These are phyloP conservation scores for Meloidogyne floridensis DNA, from an alignment of 1,140 invertebrate genomes.

Conservation along the genomic window DNA sequence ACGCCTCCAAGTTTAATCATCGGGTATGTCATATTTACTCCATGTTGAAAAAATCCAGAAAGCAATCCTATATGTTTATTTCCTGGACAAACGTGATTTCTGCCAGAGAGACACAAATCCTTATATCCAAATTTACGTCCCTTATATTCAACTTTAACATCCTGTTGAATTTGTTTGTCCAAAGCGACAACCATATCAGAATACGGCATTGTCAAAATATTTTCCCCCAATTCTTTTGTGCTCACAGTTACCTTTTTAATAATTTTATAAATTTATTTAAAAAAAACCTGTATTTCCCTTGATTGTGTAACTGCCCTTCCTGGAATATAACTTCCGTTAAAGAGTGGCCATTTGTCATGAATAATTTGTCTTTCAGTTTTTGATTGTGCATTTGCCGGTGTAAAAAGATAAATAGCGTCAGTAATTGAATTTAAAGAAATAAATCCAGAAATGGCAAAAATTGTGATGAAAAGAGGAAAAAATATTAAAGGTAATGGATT, in stretches of 20 bases:
- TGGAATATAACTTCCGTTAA: slow-evolving; percentile 60
- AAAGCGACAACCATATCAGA: slow-evolving; percentile 55
- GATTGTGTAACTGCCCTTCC: slow-evolving; percentile 63
- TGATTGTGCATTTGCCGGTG: slow-evolving; percentile 35
- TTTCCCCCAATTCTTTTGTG: slow-evolving; percentile 52
- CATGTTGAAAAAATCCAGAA: slow-evolving; percentile 61
- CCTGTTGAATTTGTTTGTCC: slow-evolving; percentile 57
- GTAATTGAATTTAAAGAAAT: slow-evolving; percentile 56
- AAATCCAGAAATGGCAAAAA: slow-evolving; percentile 45
- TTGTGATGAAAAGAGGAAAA: slow-evolving; percentile 59
- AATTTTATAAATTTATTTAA: background rate
- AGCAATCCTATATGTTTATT: slow-evolving; percentile 61
- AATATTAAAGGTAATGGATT: slow-evolving; percentile 59
- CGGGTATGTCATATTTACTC: slow-evolving; percentile 64
- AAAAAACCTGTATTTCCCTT: slow-evolving; percentile 57
- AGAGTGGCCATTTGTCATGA: slow-evolving; percentile 62
- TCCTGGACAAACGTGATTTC: slow-evolving; percentile 56
- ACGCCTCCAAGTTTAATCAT: slow-evolving; percentile 55
- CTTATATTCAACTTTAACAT: slow-evolving; percentile 53
- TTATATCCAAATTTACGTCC: slow-evolving; percentile 52
- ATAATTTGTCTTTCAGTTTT: slow-evolving; percentile 58
- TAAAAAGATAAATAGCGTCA: slow-evolving; percentile 63
- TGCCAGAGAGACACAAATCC: slow-evolving; percentile 55
- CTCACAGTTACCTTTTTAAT: slow-evolving; percentile 55
- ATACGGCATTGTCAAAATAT: slow-evolving; percentile 61